phyloP scores from a whole-genome alignment of 2,113 vertebrate species.

The Colaptes auratus region DNA sequence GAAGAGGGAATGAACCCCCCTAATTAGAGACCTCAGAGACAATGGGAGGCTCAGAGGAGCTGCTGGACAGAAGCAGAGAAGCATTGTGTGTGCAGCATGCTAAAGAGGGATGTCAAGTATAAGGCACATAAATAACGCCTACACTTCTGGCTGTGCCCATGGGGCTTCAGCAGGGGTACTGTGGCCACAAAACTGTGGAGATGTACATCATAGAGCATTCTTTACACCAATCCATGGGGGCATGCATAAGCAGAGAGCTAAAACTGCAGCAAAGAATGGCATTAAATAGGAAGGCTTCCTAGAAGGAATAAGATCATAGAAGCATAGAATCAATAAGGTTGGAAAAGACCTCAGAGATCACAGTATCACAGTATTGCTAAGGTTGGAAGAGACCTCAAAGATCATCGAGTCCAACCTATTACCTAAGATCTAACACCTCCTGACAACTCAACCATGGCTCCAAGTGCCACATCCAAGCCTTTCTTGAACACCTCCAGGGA shows the following conservation, averaged over 20 bases:
- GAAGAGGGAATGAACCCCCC: neutral
- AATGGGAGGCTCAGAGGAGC: neutral
- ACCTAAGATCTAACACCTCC: no score
- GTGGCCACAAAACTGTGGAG: neutral
- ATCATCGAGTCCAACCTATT: no score
- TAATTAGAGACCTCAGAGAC: fast-evolving
- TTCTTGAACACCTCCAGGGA: no score
- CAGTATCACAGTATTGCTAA: no score
- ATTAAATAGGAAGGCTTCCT: neutral
- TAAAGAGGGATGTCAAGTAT: no score
- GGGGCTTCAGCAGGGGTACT: neutral
- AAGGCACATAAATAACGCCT: neutral
- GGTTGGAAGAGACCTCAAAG: no score
- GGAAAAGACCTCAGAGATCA: no score
- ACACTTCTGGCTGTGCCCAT: fast-evolving
- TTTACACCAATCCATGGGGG: neutral
- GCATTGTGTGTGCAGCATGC: neutral
- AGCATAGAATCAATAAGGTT: no score
- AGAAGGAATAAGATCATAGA: neutral
- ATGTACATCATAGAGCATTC: neutral
- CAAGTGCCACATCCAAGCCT: no score
- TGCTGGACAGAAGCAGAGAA: neutral
- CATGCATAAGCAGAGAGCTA: neutral
- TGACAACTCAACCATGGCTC: no score
- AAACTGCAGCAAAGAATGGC: neutral